phyloP scores from a whole-genome alignment of 2,888 invertebrate genomes.

The Phaonia tiefii region DNA sequence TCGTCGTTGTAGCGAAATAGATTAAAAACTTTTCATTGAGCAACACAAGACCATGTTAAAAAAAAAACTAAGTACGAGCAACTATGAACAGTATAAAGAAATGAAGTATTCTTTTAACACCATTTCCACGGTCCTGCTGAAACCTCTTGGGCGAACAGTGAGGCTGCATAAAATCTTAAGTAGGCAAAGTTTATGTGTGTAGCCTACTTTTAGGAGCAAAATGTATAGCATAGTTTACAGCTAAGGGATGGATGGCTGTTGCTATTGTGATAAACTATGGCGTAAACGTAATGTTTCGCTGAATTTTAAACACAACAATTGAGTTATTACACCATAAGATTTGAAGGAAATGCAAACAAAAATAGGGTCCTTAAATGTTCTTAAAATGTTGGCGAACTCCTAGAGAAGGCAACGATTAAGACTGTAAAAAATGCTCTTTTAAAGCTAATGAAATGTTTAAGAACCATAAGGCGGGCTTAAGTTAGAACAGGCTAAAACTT shows the following conservation, averaged over 20 bases:
- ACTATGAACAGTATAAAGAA: not conserved
- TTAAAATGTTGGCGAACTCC: not conserved
- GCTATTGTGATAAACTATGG: constrained; percentile 9
- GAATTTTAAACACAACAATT: constrained; percentile 26
- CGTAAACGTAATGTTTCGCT: constrained; percentile 5
- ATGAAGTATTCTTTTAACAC: not conserved
- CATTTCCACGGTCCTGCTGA: not conserved
- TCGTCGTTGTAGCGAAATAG: constrained; percentile 5
- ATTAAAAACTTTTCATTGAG: constrained; percentile 27
- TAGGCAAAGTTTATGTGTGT: constrained; percentile 31
- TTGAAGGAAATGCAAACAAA: not conserved
- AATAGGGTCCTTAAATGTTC: not conserved
- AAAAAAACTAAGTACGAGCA: constrained; percentile 10
- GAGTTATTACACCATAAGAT: constrained; percentile 8
- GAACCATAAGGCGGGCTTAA: constrained; percentile 29
- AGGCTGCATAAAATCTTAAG: constrained; percentile 17
- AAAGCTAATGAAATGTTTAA: constrained; percentile 35
- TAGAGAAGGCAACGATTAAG: constrained; percentile 8
- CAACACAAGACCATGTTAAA: constrained; percentile 8
- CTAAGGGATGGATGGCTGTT: constrained; percentile 10
- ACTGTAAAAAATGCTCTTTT: not conserved
- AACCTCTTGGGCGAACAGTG: not conserved
- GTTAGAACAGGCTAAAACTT: no score
- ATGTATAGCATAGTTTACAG: constrained; percentile 24
- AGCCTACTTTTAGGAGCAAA: constrained; percentile 32